These are phyloP conservation scores for Chloropsis hardwickii DNA, from an alignment of 2,113 vertebrate genomes.

Conservation along the genomic window DNA sequence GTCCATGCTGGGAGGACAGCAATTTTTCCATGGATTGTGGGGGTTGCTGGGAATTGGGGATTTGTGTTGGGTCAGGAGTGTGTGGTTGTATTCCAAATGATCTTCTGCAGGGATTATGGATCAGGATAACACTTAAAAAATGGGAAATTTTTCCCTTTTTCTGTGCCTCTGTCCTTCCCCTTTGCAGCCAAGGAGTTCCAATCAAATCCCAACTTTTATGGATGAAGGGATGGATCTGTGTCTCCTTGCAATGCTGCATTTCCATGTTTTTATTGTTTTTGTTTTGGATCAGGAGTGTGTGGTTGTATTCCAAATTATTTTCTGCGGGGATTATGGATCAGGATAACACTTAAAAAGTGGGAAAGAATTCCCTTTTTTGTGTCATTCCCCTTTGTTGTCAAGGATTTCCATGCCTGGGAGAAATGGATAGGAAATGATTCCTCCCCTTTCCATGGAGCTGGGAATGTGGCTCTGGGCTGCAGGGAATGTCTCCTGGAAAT, in stretches of 20 bases:
- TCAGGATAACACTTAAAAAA: too few species aligned
- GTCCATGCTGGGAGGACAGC: not conserved
- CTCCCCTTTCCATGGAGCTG: not conserved
- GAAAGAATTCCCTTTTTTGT: not conserved
- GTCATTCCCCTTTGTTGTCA: fast-evolving
- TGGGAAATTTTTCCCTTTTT: too few species aligned
- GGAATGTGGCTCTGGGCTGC: not conserved
- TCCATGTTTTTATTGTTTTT: too few species aligned
- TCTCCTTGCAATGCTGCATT: not conserved
- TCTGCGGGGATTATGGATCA: too few species aligned
- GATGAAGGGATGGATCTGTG: fast-evolving
- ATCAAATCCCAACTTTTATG: not conserved
- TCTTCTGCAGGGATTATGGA: too few species aligned
- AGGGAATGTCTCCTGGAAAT: not conserved
- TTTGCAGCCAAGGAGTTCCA: not conserved
- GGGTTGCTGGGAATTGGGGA: too few species aligned
- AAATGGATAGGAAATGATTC: not conserved
- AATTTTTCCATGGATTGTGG: too few species aligned
- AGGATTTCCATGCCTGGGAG: not conserved
- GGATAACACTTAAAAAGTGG: not conserved
- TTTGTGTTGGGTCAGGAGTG: too few species aligned
- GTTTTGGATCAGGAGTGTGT: not conserved
- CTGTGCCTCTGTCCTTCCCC: too few species aligned
- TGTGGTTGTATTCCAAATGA: too few species aligned
- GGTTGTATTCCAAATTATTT: too few species aligned